phyloP scores from a whole-genome alignment of 2,888 invertebrate species.

The Aphelenchoides bicaudatus region DNA sequence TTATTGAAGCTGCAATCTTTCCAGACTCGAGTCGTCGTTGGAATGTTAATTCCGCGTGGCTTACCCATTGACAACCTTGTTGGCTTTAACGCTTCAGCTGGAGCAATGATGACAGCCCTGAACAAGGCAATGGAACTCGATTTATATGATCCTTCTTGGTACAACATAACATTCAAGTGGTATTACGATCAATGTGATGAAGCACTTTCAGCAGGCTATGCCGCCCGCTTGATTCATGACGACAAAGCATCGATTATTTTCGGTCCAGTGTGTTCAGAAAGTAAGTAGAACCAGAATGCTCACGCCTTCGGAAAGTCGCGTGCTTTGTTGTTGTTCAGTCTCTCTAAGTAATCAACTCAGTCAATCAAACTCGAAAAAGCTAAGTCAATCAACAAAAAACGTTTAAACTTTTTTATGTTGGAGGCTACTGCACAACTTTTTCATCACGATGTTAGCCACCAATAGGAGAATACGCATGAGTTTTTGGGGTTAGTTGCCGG shows the following conservation, averaged over 20 bases:
- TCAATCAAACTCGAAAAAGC: too few relatives aligned
- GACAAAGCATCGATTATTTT: constrained; percentile 38
- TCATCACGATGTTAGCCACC: too few relatives aligned
- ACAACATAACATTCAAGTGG: constrained; percentile 22
- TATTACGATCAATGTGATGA: constrained; percentile 29
- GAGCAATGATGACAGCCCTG: constrained; percentile 26
- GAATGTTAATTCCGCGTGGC: constrained; percentile 11
- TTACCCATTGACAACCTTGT: constrained; percentile 22
- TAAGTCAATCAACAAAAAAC: too few relatives aligned
- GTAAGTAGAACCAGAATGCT: constrained; percentile 8
- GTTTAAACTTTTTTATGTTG: too few relatives aligned
- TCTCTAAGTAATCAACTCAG: too few relatives aligned
- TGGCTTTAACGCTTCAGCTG: constrained; percentile 24
- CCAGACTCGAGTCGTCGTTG: too few relatives aligned
- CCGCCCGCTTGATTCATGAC: constrained; percentile 33
- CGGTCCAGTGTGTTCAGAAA: constrained; percentile 38
- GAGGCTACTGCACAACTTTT: too few relatives aligned
- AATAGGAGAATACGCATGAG: too few relatives aligned
- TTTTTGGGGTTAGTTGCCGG: too few relatives aligned
- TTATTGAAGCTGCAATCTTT: too few relatives aligned
- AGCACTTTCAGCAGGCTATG: constrained; percentile 15
- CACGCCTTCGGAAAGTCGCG: too few relatives aligned
- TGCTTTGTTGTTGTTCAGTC: too few relatives aligned
- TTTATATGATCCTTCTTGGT: not conserved
- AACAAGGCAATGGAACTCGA: constrained; percentile 1